A percentile compares a stretch with the other conserved stretches of the same genome.
Conservation (phyloP, 2,113 vertebrate genomes). For the Choloepus hoffmanni region DNA sequence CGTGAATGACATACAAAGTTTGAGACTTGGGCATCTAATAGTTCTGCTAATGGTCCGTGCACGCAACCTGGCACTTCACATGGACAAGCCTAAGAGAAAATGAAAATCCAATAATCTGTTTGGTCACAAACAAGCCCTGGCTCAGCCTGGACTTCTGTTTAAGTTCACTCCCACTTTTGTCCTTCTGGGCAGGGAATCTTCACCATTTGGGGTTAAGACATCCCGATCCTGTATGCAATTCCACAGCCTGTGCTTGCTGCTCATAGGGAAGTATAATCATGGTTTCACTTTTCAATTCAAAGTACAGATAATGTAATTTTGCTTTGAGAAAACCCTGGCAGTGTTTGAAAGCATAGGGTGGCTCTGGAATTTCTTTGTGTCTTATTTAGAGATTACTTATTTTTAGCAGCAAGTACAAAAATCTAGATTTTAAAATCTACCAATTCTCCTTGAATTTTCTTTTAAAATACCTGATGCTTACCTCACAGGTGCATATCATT, state of each 20-base stretch:
- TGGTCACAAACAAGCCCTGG: background rate
- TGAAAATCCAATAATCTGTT: background rate
- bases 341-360: background rate
- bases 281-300: background rate
- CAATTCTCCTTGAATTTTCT: background rate
- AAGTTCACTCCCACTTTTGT: background rate
- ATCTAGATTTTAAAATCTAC: background rate
- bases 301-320: background rate
- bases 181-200: background rate
- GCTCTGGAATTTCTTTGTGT: background rate
- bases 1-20: too few relatives aligned
- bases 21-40: background rate
- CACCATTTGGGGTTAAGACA: background rate
- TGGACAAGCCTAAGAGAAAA: rapidly evolving
- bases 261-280: rapidly evolving
- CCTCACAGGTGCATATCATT: background rate
- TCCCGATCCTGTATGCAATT: rapidly evolving
- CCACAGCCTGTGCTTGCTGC: background rate
- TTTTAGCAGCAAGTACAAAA: background rate
- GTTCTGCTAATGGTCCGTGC: background rate
- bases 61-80: rapidly evolving
- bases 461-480: background rate
- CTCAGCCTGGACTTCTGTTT: background rate
- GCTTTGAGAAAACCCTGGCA: background rate
- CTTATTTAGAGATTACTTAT: background rate